A percentile compares a stretch with the other conserved stretches of the same genome.
Evolutionary conservation across 2,113 vertebrate species (phyloP).

Genomic region (Lasiurus borealis): DNA sequence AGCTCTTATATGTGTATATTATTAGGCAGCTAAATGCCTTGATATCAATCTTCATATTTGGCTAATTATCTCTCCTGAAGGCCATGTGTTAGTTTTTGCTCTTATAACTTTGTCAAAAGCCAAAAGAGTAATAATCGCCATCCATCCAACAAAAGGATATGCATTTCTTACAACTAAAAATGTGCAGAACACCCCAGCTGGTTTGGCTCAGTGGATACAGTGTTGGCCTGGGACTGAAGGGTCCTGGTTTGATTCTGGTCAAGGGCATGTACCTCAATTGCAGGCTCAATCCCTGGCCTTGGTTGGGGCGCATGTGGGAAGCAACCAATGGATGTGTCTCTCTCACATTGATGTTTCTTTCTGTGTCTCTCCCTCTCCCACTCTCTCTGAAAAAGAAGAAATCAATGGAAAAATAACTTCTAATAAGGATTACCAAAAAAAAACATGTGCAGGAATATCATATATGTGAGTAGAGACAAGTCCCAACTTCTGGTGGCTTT

Average conservation of each 20-base stretch:
- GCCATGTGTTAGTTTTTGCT: background rate
- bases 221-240: too few relatives aligned
- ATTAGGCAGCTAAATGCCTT: background rate
- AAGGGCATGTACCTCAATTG: too few relatives aligned
- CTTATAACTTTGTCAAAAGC: constrained; percentile 25
- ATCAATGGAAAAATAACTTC: too few relatives aligned
- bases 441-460: background rate
- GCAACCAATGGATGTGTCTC: too few relatives aligned
- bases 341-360: too few relatives aligned
- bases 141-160: background rate
- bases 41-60: background rate
- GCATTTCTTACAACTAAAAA: background rate
- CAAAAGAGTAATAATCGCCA: background rate
- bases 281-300: too few relatives aligned
- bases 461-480: background rate
- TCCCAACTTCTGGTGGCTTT: background rate
- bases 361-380: too few relatives aligned
- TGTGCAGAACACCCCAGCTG: too few relatives aligned
- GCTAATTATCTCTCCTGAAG: background rate
- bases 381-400: too few relatives aligned
- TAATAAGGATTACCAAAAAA: background rate
- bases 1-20: background rate
- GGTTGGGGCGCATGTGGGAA: too few relatives aligned
- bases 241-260: too few relatives aligned
- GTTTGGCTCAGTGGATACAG: too few relatives aligned